A percentile compares a stretch with the other conserved stretches of the same genome.
Conservation (phyloP, 2,888 invertebrate species). For the Stenotaenia linearis region DNA sequence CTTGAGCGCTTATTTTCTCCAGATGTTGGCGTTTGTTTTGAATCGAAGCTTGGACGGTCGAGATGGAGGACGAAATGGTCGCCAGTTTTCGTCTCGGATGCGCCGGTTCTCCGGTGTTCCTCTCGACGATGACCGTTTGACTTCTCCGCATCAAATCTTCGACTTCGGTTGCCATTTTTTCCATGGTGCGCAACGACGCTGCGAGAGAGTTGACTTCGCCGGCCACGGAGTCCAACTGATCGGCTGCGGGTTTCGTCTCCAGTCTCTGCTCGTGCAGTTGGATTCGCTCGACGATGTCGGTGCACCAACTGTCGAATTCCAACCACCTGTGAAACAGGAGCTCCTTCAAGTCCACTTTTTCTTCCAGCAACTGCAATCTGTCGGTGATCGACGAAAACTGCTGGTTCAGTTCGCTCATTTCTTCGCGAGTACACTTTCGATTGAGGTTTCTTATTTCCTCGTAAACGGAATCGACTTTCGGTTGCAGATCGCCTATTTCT, state of each 20-base stretch:
- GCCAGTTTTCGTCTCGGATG: background rate
- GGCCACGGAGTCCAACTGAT: conserved; percentile 38
- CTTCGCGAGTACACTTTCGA: conserved; percentile 63
- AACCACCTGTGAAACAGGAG: conserved; percentile 59
- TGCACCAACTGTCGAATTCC: conserved; percentile 73
- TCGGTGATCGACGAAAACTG: conserved; percentile 69
- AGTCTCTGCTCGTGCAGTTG: conserved; percentile 49
- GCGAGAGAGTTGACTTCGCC: conserved; percentile 30
- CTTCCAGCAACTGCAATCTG: conserved; percentile 59
- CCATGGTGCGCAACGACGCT: background rate
- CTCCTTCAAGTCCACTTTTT: conserved; percentile 42
- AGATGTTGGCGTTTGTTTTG: conserved; percentile 45
- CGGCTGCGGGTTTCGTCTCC: conserved; percentile 41
- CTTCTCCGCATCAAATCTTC: conserved; percentile 33
- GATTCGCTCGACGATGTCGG: conserved; percentile 70
- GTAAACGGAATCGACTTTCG: conserved; percentile 69
- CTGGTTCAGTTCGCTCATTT: conserved; percentile 65
- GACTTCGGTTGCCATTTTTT: conserved; percentile 31
- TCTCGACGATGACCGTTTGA: conserved; percentile 34
- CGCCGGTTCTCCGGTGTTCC: background rate
- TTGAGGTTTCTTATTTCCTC: conserved; percentile 75
- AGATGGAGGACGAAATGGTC: background rate
- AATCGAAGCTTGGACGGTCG: conserved; percentile 31
- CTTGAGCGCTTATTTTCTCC: conserved; percentile 53
- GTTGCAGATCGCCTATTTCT: conserved; percentile 78